Base-by-base conservation (phyloP, 2,797 vertebrate species). In the Gallinago stenura region DNA sequence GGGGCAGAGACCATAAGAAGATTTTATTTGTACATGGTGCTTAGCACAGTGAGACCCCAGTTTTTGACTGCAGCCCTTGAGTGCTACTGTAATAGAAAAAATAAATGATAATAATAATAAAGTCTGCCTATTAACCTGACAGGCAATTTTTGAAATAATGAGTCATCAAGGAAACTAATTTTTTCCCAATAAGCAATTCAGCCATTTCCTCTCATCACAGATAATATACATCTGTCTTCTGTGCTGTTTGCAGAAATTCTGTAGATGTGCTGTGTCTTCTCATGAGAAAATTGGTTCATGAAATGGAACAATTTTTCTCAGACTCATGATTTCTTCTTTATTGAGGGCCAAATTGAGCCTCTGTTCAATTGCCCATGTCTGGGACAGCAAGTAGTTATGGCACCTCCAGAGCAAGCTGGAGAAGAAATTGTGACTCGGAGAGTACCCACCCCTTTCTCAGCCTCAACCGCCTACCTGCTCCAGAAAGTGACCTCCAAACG, bases 241-340 rank as follows among this genome's bases (percentile, higher is more conserved):
- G 33, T 66, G 96, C 82, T 94, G 94, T 97, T 95, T 96, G 97
- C 62, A 93, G 94, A 97, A 97, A 96, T 96, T 95, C 87, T 95
- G 94, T 93, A 72, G 90, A 92, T 96, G 93, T 92, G 79, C 92
- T 93, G 66, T 94, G 92, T 94, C 95, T 97, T 97, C 95, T 93
- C 85, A 95, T 94, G 87, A 96, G 96, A 95, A 97, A 96, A 96
- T 96, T 96, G 81, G 64, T 95, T 91, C 91, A 28, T 85, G 75
- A 97, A 81, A 95, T 96, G 35, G 96, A 95, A 97, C 90, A 90
- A 95, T 94, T 97, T 97, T 94, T 97, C 90, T 96, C 90, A 93
- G 93, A 79, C 90, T 97, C 91, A 80, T 92, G 95, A 97, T 97
- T 97, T 97, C 95, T 94, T 92, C 93, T 95, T 97, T 97, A 97